These are phyloP conservation scores for Nerophis ophidion DNA, from an alignment of 2,113 vertebrate species.

Conservation along the genomic window DNA sequence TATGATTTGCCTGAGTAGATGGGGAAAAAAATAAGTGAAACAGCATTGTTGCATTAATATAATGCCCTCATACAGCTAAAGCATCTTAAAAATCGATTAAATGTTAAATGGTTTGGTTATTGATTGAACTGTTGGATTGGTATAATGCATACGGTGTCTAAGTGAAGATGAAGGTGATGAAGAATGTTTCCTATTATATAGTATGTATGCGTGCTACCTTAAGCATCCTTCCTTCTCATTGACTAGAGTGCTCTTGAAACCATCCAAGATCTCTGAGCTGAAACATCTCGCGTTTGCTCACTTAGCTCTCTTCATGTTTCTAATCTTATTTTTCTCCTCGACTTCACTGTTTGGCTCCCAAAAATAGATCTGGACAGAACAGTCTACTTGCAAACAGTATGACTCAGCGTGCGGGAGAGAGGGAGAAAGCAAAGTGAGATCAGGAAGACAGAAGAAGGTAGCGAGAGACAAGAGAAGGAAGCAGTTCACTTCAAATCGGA, in stretches of 20 bases:
- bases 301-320: constrained; percentile 33
- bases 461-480: neutral
- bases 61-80: constrained; percentile 40
- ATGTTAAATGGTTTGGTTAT: constrained; percentile 55
- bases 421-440: constrained; percentile 10
- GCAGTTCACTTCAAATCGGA: constrained; percentile 13
- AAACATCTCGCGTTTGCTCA: constrained; percentile 38
- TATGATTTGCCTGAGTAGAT: too few species aligned
- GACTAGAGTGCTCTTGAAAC: constrained; percentile 41
- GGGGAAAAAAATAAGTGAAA: neutral
- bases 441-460: constrained; percentile 1
- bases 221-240: constrained; percentile 30
- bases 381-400: constrained; percentile 50
- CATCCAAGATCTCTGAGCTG: constrained; percentile 53
- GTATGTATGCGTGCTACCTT: constrained; percentile 29
- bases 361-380: constrained; percentile 64
- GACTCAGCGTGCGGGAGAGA: constrained; percentile 37
- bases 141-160: constrained; percentile 31
- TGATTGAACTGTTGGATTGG: constrained; percentile 22
- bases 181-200: constrained; percentile 8
- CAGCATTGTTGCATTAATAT: constrained; percentile 7
- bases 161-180: constrained; percentile 30
- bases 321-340: constrained; percentile 55
- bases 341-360: constrained; percentile 42
- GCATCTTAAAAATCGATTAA: constrained; percentile 49